Evolutionary conservation across 2,797 vertebrate species (phyloP).

Genomic region (Cuniculus paca): DNA sequence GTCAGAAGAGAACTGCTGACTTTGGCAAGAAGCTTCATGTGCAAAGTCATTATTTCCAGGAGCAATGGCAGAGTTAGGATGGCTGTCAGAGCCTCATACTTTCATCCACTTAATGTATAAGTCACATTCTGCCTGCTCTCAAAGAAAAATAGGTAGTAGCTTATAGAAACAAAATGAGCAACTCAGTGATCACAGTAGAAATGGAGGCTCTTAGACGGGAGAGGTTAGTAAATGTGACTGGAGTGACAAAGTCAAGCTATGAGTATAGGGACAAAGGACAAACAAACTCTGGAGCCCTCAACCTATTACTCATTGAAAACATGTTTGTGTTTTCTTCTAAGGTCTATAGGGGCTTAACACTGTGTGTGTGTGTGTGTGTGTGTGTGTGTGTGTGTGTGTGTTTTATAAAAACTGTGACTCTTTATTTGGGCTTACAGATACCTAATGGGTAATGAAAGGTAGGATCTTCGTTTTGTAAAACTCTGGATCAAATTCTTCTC

Average conservation of each 20-base stretch:
- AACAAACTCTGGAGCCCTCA: background rate
- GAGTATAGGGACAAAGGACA: background rate
- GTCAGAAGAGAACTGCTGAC: constrained; percentile 20
- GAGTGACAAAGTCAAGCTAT: background rate
- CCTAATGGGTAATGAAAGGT: background rate
- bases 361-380: background rate
- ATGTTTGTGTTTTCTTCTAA: background rate
- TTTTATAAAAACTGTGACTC: background rate
- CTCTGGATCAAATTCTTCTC: background rate
- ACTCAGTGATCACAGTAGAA: background rate
- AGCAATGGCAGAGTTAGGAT: background rate
- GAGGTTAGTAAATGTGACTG: background rate
- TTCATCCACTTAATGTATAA: constrained; percentile 18
- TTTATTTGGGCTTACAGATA: background rate
- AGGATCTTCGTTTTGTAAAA: background rate
- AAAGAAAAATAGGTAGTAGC: background rate
- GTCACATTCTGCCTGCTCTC: background rate
- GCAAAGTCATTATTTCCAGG: constrained; percentile 17
- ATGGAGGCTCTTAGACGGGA: background rate
- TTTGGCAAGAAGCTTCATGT: background rate
- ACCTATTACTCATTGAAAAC: background rate
- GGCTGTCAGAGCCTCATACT: background rate
- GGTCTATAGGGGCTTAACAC: background rate
- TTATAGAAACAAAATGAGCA: background rate
- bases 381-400: background rate